These are phyloP conservation scores for Drosophila maculinotata DNA, from an alignment of 2,888 invertebrate genomes.

Conservation along the genomic window DNA sequence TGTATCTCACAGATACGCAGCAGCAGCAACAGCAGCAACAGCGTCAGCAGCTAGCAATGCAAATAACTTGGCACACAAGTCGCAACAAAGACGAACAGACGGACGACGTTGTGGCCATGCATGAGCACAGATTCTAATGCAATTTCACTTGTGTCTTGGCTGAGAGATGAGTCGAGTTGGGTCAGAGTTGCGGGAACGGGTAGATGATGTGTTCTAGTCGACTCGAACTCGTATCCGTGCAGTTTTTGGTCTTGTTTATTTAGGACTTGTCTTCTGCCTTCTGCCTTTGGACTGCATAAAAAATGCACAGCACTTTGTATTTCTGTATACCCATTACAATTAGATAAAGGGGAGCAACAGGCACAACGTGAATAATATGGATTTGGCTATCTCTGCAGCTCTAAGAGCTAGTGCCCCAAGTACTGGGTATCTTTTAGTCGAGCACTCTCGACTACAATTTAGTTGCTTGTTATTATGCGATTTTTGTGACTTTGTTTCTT, in stretches of 20 bases:
- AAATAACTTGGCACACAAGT: conserved; percentile 78
- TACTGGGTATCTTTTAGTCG: conserved; percentile 7
- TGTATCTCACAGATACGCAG: conserved; percentile 57
- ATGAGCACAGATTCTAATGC: conserved; percentile 76
- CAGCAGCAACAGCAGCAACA: conserved; percentile 19
- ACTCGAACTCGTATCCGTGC: conserved; percentile 42
- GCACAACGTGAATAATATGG: too few relatives aligned
- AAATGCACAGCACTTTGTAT: conserved; percentile 44
- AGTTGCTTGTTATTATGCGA: conserved; percentile 27
- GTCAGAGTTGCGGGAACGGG: conserved; percentile 9
- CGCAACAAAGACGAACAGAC: conserved; percentile 15
- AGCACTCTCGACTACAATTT: background rate
- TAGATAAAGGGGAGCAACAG: too few relatives aligned
- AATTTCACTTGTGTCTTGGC: conserved; percentile 57
- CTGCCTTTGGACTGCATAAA: conserved; percentile 49
- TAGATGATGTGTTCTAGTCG: conserved; percentile 12
- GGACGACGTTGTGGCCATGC: conserved; percentile 59
- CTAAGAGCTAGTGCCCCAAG: too few relatives aligned
- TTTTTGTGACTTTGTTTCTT: conserved; percentile 53
- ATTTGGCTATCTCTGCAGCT: background rate
- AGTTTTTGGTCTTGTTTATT: conserved; percentile 72
- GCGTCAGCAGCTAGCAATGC: conserved; percentile 60
- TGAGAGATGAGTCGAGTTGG: conserved; percentile 24
- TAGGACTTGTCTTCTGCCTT: conserved; percentile 59
- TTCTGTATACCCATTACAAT: conserved; percentile 28